Evolutionary conservation across 2,888 invertebrate species (phyloP).

Genomic region (Drosophila affinis): DNA sequence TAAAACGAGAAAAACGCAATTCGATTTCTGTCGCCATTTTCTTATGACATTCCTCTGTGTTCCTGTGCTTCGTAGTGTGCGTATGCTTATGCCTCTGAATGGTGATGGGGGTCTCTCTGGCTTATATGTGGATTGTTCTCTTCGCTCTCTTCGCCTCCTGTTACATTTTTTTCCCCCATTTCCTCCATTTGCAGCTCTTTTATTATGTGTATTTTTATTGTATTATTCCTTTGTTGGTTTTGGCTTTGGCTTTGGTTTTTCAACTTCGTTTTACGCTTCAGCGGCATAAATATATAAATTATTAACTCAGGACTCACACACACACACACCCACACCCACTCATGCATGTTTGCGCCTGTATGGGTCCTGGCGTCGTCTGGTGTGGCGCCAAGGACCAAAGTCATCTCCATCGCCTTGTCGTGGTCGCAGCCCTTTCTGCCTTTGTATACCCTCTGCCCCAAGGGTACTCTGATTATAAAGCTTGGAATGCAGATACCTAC

Average conservation of each 20-base stretch:
- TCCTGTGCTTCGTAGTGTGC: not conserved
- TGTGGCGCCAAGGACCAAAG: slow-evolving; percentile 30
- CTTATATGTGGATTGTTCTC: slow-evolving; percentile 32
- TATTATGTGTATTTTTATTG: slow-evolving; percentile 76
- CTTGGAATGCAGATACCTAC: not conserved
- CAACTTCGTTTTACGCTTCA: slow-evolving; percentile 76
- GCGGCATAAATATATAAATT: slow-evolving; percentile 76
- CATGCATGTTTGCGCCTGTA: slow-evolving; percentile 9
- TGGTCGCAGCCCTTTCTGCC: slow-evolving; percentile 59
- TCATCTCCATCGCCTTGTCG: slow-evolving; percentile 30
- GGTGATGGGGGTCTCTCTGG: slow-evolving; percentile 12
- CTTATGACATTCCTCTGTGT: slow-evolving; percentile 11
- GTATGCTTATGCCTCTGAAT: slow-evolving; percentile 4
- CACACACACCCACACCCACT: slow-evolving; percentile 35
- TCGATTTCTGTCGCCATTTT: slow-evolving; percentile 45
- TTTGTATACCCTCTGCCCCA: not conserved
- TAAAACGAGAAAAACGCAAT: slow-evolving; percentile 32
- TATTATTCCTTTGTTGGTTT: slow-evolving; percentile 71
- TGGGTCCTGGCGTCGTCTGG: slow-evolving; percentile 31
- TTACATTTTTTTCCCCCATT: slow-evolving; percentile 7
- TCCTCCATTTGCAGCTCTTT: slow-evolving; percentile 53
- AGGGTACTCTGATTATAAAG: not conserved
- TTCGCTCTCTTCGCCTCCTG: slow-evolving; percentile 3
- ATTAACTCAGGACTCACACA: slow-evolving; percentile 67
- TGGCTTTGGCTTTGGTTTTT: slow-evolving; percentile 71